These are phyloP conservation scores for Pocota personata DNA, from an alignment of 2,888 invertebrate genomes.

Conservation along the genomic window DNA sequence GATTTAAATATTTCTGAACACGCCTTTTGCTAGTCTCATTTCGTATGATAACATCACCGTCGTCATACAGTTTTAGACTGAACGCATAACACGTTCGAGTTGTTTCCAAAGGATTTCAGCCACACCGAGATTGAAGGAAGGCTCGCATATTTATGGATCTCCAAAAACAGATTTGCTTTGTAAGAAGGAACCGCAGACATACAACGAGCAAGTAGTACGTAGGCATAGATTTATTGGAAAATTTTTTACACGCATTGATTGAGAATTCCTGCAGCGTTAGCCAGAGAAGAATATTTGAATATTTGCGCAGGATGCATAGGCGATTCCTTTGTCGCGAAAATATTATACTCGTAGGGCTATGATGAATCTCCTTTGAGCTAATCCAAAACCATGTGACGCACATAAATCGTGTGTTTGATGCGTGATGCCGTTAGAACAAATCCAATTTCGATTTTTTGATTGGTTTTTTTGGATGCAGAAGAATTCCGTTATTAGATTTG, in stretches of 20 bases:
- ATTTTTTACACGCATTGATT: slow-evolving; percentile 1
- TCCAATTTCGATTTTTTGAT: slow-evolving; percentile 16
- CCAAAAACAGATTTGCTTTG: neutral
- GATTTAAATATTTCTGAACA: neutral
- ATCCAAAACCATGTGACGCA: slow-evolving; percentile 5
- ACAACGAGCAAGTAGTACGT: no score
- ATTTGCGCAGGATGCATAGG: neutral
- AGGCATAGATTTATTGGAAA: neutral
- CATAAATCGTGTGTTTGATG: slow-evolving; percentile 10
- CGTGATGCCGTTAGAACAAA: neutral
- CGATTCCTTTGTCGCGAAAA: neutral
- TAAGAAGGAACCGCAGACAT: neutral
- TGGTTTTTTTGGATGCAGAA: neutral
- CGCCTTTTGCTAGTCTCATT: neutral
- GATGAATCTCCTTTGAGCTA: slow-evolving; percentile 10
- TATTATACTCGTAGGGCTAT: neutral
- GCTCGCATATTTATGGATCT: neutral
- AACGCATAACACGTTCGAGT: slow-evolving; percentile 1
- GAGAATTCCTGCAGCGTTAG: slow-evolving; percentile 1
- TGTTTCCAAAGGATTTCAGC: neutral
- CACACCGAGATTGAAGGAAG: neutral
- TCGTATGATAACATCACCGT: neutral
- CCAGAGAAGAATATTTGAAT: slow-evolving; percentile 8
- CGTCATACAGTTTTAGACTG: neutral
- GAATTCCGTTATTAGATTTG: neutral